phyloP scores from a whole-genome alignment of 2,797 vertebrate genomes.

The Malurus splendens region DNA sequence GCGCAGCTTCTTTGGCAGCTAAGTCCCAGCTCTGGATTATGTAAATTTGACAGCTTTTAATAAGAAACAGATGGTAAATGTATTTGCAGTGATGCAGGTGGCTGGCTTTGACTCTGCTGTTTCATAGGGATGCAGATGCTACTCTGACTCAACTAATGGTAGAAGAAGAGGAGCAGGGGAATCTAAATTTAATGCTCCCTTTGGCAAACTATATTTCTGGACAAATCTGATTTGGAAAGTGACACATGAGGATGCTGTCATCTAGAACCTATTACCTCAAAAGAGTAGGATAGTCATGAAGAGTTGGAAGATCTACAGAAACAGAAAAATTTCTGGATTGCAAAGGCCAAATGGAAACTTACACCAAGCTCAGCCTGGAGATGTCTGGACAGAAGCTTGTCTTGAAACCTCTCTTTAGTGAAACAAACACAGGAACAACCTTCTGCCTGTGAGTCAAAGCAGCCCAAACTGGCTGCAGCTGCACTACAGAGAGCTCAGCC shows the following conservation, averaged over 20 bases:
- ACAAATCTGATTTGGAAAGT: neutral
- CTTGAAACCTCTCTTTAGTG: neutral
- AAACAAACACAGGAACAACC: neutral
- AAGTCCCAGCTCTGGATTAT: neutral
- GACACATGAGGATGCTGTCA: neutral
- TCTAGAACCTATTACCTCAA: neutral
- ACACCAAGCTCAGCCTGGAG: neutral
- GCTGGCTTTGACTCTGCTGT: neutral
- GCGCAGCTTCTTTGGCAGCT: neutral
- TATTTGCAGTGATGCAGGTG: conserved; percentile 8
- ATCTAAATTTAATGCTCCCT: neutral
- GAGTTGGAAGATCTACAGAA: neutral
- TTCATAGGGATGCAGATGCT: neutral
- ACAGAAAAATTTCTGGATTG: neutral
- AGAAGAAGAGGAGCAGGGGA: neutral
- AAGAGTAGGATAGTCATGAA: neutral
- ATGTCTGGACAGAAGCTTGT: neutral
- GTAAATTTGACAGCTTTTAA: conserved; percentile 3
- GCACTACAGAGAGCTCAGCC: neutral
- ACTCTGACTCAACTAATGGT: neutral
- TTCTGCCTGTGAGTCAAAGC: neutral
- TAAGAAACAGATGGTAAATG: conserved; percentile 23
- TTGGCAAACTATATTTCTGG: neutral
- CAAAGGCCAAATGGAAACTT: neutral
- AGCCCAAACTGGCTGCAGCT: neutral